Percentiles rank a stretch among this genome's conserved stretches.
These are phyloP conservation scores for Dolichallabes microphthalmus DNA, from an alignment of 2,113 vertebrate genomes.

Conservation along the genomic window DNA sequence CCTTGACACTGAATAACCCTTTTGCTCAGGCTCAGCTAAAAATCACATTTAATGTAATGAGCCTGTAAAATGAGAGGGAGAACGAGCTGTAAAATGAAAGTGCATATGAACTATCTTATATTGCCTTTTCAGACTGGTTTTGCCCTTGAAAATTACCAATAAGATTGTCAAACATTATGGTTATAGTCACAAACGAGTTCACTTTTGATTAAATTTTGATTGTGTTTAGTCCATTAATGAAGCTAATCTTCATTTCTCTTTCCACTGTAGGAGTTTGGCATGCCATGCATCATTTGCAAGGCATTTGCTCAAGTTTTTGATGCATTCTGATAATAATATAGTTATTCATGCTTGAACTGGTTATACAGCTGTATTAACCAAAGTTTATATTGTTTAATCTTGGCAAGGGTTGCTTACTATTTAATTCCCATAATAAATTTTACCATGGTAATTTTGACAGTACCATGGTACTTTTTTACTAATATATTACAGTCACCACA, in stretches of 20 bases:
- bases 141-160: conserved; percentile 21
- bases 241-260: conserved; percentile 1
- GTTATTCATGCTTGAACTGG: background rate
- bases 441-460: too few relatives aligned
- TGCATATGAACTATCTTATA: background rate
- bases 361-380: background rate
- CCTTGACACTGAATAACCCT: background rate
- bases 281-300: background rate
- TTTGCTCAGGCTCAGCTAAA: background rate
- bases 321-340: background rate
- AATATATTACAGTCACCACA: too few relatives aligned
- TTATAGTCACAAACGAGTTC: conserved; percentile 35
- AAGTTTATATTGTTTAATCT: background rate
- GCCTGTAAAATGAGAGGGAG: background rate
- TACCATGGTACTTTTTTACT: too few relatives aligned
- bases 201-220: background rate
- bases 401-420: background rate
- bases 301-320: background rate
- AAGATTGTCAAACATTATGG: background rate
- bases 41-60: conserved; percentile 13
- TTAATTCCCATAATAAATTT: too few relatives aligned
- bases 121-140: background rate
- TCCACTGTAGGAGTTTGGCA: background rate
- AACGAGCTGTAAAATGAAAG: conserved; percentile 3
- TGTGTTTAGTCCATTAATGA: background rate